Percentiles rank a stretch among this genome's conserved stretches.
Conservation (phyloP, 2,113 vertebrate genomes). For the Litocranius walleri region DNA sequence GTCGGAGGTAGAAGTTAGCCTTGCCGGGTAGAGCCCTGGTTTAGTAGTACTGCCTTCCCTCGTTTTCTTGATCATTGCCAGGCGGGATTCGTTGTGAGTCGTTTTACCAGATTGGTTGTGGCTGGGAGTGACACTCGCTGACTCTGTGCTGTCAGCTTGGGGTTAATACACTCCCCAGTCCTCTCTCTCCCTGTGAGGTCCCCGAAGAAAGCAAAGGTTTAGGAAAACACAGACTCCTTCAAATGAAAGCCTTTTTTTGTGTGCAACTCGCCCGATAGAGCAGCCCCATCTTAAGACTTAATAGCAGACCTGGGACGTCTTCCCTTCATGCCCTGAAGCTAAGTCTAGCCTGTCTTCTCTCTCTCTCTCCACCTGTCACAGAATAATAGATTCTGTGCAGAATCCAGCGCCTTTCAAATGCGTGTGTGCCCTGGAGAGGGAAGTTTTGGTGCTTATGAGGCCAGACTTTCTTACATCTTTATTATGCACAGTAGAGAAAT, state of each 20-base stretch:
- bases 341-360: conserved; percentile 43
- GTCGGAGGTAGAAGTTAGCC: not conserved
- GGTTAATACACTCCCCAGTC: not conserved
- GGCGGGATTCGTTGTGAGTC: conserved; percentile 15
- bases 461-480: not conserved
- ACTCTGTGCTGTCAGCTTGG: not conserved
- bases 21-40: not conserved
- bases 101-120: not conserved
- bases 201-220: conserved; percentile 22
- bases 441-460: not conserved
- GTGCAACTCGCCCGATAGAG: not conserved
- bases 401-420: not conserved
- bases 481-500: not conserved
- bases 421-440: not conserved
- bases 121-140: not conserved
- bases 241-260: not conserved
- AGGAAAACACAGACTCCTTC: not conserved
- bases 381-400: conserved; percentile 50
- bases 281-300: not conserved
- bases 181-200: not conserved
- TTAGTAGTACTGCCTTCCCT: not conserved
- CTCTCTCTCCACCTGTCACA: conserved; percentile 46
- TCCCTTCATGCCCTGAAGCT: conserved; percentile 47
- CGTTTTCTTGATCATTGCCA: not conserved
- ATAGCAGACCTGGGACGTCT: conserved; percentile 13